Conservation (phyloP, 2,113 vertebrate genomes). For the Coryphaenoides rupestris region DNA sequence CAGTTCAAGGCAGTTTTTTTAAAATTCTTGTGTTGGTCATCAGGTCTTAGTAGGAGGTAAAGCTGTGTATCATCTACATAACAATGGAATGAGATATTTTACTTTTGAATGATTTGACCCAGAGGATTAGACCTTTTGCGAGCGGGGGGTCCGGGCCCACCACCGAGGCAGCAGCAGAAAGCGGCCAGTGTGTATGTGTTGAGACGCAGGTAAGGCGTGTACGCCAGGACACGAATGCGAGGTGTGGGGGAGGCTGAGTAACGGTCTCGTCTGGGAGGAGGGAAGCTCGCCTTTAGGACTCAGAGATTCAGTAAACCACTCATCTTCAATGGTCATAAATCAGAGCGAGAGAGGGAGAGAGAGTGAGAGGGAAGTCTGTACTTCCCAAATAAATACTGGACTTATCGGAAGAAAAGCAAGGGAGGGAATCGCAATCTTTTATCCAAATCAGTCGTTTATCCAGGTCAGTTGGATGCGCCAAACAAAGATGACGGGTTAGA, state of each 20-base stretch:
- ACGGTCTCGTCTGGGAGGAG: conserved; percentile 49
- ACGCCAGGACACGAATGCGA: conserved; percentile 9
- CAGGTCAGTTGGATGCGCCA: not conserved
- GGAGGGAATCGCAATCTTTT: conserved; percentile 30
- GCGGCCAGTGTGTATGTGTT: not conserved
- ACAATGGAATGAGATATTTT: too few species aligned
- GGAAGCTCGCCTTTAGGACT: conserved; percentile 39
- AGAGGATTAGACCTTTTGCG: too few species aligned
- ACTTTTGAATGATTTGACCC: too few species aligned
- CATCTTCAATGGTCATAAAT: conserved; percentile 59
- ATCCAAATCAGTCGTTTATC: conserved; percentile 19
- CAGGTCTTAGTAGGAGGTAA: too few species aligned
- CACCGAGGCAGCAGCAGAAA: too few species aligned
- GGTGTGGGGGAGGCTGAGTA: conserved; percentile 47
- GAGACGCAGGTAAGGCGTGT: not conserved
- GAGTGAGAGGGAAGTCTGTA: conserved; percentile 41
- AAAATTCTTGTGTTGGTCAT: too few species aligned
- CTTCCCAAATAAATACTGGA: conserved; percentile 64
- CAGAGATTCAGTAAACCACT: conserved; percentile 52
- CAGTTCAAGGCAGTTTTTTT: too few species aligned
- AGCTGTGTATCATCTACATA: too few species aligned
- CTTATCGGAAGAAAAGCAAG: conserved; percentile 18
- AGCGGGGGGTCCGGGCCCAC: too few species aligned
- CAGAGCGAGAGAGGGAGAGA: conserved; percentile 22
- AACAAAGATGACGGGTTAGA: not conserved